phyloP scores from a whole-genome alignment of 2,888 invertebrate genomes.

The Drosophila picticornis region DNA sequence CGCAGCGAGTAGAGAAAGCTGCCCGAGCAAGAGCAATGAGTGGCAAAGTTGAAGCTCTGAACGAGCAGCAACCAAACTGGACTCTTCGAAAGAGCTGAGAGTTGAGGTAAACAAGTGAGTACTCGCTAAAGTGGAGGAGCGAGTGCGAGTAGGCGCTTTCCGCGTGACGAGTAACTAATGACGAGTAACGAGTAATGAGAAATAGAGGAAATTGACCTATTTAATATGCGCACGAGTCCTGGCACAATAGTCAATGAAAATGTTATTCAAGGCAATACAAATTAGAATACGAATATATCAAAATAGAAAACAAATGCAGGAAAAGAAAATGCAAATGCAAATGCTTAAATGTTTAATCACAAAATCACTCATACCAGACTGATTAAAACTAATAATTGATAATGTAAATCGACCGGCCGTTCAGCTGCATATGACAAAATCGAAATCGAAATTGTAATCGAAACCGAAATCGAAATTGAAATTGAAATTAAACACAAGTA shows the following conservation, averaged over 20 bases:
- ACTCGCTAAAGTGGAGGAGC: not conserved
- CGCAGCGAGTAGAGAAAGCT: conserved; percentile 10
- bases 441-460: conserved; percentile 25
- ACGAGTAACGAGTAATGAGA: conserved; percentile 12
- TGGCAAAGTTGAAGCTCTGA: not conserved
- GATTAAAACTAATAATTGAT: conserved; percentile 28
- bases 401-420: conserved; percentile 42
- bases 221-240: conserved; percentile 1
- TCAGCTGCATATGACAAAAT: conserved; percentile 48
- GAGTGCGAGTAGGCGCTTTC: not conserved
- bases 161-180: not conserved
- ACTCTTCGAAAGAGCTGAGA: not conserved
- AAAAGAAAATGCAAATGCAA: conserved; percentile 10
- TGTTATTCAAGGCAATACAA: conserved; percentile 16
- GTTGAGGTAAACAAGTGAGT: not conserved
- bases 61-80: not conserved
- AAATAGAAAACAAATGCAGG: conserved; percentile 10
- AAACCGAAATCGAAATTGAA: conserved; percentile 25
- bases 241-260: conserved; percentile 14
- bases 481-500: conserved; percentile 30
- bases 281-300: conserved; percentile 6
- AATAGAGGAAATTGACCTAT: not conserved
- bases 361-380: conserved; percentile 31
- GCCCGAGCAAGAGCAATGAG: conserved; percentile 1
- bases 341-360: conserved; percentile 9